phyloP scores from a whole-genome alignment of 2,113 vertebrate species.

The Microtus pennsylvanicus region DNA sequence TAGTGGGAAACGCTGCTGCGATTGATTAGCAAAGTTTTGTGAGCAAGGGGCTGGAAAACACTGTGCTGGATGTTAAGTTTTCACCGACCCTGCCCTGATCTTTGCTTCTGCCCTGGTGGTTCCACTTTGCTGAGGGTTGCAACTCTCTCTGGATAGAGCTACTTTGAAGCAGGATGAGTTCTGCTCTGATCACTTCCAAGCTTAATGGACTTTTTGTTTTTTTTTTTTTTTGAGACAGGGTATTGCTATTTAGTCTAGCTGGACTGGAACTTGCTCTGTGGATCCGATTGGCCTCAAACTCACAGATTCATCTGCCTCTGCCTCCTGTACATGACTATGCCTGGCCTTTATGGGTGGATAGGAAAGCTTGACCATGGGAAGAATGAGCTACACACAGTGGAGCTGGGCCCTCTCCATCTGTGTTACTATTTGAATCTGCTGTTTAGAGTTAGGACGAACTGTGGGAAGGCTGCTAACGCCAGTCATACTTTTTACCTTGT shows the following conservation, averaged over 20 bases:
- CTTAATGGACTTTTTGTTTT: not conserved
- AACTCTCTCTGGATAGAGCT: constrained; percentile 24
- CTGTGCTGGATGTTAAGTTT: not conserved
- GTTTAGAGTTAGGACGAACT: constrained; percentile 19
- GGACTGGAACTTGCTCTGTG: not conserved
- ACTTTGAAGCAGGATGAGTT: not conserved
- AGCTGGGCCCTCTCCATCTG: not conserved
- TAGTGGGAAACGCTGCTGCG: not conserved
- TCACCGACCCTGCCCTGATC: not conserved
- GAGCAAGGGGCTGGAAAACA: not conserved
- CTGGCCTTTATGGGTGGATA: not conserved
- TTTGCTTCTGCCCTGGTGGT: not conserved
- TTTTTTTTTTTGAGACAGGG: not conserved
- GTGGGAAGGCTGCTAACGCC: not conserved
- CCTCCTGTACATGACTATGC: not conserved
- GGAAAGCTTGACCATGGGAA: not conserved
- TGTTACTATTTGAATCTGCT: not conserved
- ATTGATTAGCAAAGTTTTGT: not conserved
- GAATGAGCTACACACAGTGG: not conserved
- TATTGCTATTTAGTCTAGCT: not conserved
- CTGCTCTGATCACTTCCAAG: not conserved
- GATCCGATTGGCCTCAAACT: not conserved
- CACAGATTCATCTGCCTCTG: not conserved
- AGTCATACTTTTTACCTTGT: constrained; percentile 26
- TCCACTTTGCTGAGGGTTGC: not conserved